A percentile compares a stretch with the other conserved stretches of the same genome.
Evolutionary conservation across 1,140 invertebrate species (phyloP).

Genomic region (Lysiphlebus fabarum): DNA sequence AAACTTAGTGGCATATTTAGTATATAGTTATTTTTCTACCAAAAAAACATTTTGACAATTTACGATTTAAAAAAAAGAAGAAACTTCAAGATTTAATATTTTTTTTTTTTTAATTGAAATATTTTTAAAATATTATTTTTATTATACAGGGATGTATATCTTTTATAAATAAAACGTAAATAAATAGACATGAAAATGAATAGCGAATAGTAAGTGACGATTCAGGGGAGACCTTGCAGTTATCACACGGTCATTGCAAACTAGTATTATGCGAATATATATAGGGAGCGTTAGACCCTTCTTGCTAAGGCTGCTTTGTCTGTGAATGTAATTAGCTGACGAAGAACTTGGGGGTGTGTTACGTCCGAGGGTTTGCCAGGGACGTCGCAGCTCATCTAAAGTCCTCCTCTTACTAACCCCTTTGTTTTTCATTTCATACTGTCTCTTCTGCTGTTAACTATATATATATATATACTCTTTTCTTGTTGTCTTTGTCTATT

Average conservation of each 20-base stretch:
- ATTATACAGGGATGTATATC: too few species aligned
- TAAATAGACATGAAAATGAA: too few species aligned
- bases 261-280: constrained; percentile 44
- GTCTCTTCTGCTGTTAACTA: constrained; percentile 8
- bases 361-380: constrained; percentile 18
- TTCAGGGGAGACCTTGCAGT: constrained; percentile 40
- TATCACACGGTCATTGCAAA: constrained; percentile 54
- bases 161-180: too few species aligned
- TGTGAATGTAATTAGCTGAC: constrained; percentile 56
- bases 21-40: too few species aligned
- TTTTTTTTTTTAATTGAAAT: too few species aligned
- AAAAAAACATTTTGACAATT: too few species aligned
- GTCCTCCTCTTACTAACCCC: constrained; percentile 26
- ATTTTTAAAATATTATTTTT: too few species aligned
- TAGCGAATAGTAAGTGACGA: too few species aligned
- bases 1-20: too few species aligned
- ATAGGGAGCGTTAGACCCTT: constrained; percentile 14
- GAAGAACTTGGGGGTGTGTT: constrained; percentile 25
- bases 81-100: too few species aligned
- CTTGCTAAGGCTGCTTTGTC: constrained; percentile 44
- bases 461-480: constrained; percentile 15
- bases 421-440: constrained; percentile 29
- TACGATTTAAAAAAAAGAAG: too few species aligned
- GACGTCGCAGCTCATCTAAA: constrained; percentile 46
- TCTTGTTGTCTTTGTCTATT: constrained; percentile 12